Evolutionary conservation across 1,140 invertebrate species (phyloP).

Genomic region (Lamellibrachia luymesi): DNA sequence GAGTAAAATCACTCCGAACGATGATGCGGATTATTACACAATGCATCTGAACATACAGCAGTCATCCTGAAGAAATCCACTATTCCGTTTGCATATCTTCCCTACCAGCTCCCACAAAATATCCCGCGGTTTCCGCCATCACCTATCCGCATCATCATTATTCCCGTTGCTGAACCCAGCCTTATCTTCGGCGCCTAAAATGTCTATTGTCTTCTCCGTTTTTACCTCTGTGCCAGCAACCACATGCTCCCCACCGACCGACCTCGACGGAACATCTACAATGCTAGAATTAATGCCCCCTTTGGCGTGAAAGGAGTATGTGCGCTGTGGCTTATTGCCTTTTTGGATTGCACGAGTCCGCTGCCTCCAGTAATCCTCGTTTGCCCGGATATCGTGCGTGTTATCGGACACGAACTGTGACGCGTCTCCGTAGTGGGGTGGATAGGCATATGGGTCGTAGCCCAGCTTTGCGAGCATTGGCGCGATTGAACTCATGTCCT

Average conservation of each 20-base stretch:
- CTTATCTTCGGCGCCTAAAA: background rate
- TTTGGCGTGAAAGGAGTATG: background rate
- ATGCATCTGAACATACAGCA: background rate
- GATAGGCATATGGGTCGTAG: slow-evolving; percentile 90
- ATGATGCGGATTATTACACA: too few relatives aligned
- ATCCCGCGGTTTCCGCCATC: background rate
- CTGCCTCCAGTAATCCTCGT: slow-evolving; percentile 18
- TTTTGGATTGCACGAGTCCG: background rate
- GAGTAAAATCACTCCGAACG: too few relatives aligned
- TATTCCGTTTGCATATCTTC: background rate
- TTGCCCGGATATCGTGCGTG: background rate
- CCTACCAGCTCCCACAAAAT: background rate
- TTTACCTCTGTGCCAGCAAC: background rate
- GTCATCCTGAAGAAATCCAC: background rate
- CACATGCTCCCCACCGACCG: background rate
- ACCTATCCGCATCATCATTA: background rate
- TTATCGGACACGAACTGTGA: slow-evolving; percentile 57
- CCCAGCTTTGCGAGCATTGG: slow-evolving; percentile 85
- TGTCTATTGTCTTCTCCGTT: background rate
- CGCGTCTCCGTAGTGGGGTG: slow-evolving; percentile 84
- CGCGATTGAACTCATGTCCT: slow-evolving; percentile 83
- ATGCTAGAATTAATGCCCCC: background rate
- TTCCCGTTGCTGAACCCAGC: background rate
- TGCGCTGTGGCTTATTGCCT: background rate
- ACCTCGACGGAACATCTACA: background rate